Evolutionary conservation across 2,888 invertebrate species (phyloP), one percentile per base, ranked within the genome.

Genomic region (Alviniconcha strummeri): DNA sequence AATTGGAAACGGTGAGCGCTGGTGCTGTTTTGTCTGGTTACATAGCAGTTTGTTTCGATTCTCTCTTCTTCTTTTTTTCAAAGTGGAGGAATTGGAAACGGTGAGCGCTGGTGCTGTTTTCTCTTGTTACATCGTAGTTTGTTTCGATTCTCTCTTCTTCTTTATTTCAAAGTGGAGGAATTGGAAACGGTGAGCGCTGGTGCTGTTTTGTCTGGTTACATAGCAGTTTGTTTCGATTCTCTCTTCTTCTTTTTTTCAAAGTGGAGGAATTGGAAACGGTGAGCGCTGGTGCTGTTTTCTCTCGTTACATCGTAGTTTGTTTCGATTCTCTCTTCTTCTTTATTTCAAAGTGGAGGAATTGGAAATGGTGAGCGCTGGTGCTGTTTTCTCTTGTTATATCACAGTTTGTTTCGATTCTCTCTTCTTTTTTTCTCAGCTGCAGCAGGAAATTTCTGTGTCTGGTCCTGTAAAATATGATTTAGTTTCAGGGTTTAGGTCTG

Each of bases 181-280:
- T 85, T 90, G 8, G 85, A 90, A 72, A 88, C 88, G 83, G 91
- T 91, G 84, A 72, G 85, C 84, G 9, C 19, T 72, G 55, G 79
- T 19, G 36, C 9, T 56, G 52, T 79, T 17, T 79, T 52, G 19
- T 15, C n/a, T 17, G 71, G 36, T 74, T 69, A n/a, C n/a, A 69
- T 17, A 1, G 60, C 60, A 60, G 60, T 60, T 8, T 13, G 9
- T 60, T 60, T 60, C 13, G 8, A 60, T 36, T 36, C 36, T n/a
- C n/a, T n/a, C n/a, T n/a, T n/a, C n/a, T n/a, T n/a, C n/a, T n/a
- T n/a, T n/a, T n/a, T n/a, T n/a, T n/a, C 64, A 90, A 89, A 72
- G 83, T 90, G 15, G 87, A 89, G 67, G 90, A 90, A 75, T 85
- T 90, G 8, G 85, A 90, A 72, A 88, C 88, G 83, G 91, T 91